These are phyloP conservation scores for Novumbra hubbsi DNA, from an alignment of 2,797 vertebrate genomes.

Conservation along the genomic window DNA sequence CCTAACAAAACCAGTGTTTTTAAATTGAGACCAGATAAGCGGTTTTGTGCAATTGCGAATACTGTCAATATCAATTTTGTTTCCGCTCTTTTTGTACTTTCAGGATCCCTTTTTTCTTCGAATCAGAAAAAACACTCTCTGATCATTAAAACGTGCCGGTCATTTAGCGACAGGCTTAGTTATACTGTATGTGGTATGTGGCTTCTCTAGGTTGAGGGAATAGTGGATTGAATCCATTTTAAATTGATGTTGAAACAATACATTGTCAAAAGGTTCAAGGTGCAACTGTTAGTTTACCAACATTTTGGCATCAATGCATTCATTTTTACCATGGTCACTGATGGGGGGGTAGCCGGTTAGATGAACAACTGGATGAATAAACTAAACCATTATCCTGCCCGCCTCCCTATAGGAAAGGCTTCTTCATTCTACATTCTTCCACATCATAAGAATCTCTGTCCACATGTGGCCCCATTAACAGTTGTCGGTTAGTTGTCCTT, in stretches of 20 bases:
- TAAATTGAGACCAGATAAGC: slow-evolving; percentile 48
- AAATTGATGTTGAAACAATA: too few species aligned
- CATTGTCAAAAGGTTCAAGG: too few species aligned
- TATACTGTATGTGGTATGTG: slow-evolving; percentile 18
- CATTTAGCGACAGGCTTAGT: slow-evolving; percentile 8
- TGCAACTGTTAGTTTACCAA: too few species aligned
- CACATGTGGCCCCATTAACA: slow-evolving; percentile 14
- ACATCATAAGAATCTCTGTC: neutral
- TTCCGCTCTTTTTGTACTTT: slow-evolving; percentile 41
- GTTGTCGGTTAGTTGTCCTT: slow-evolving; percentile 48
- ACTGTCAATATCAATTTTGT: slow-evolving; percentile 44
- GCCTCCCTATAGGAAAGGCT: neutral
- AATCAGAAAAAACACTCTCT: slow-evolving; percentile 37
- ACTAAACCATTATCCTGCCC: too few species aligned
- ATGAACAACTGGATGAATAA: too few species aligned
- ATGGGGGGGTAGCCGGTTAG: slow-evolving; percentile 15
- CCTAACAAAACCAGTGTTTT: slow-evolving; percentile 47
- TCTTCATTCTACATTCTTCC: slow-evolving; percentile 29
- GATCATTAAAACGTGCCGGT: slow-evolving; percentile 4
- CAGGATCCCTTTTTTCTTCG: slow-evolving; percentile 44
- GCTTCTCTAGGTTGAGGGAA: too few species aligned
- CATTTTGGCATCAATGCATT: slow-evolving; percentile 34
- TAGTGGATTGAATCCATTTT: neutral
- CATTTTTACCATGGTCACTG: slow-evolving; percentile 57
- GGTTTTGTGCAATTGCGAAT: slow-evolving; percentile 46